Conservation (phyloP, 2,113 vertebrate genomes). For the Urocitellus parryii region DNA sequence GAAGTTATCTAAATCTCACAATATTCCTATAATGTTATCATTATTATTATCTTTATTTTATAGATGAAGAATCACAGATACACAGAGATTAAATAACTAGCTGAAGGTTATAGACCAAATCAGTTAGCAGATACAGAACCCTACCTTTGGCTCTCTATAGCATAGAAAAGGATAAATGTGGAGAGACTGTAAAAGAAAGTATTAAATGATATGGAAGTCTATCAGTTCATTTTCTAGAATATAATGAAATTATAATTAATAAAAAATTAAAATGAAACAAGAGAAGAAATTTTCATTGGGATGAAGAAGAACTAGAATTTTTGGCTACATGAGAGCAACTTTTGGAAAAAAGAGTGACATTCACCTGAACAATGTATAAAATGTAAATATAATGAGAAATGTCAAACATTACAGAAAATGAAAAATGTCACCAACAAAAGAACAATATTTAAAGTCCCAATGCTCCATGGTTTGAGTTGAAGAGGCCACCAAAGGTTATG, state of each 20-base stretch:
- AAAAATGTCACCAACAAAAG: neutral
- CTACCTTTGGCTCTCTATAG: neutral
- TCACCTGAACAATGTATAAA: neutral
- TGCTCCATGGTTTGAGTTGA: neutral
- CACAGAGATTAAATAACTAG: neutral
- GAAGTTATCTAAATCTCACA: neutral
- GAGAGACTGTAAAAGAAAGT: neutral
- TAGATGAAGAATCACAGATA: slow-evolving; percentile 2
- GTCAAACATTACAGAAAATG: neutral
- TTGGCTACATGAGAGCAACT: neutral
- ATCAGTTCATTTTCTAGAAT: neutral
- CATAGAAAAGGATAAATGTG: neutral
- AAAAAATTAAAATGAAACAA: neutral
- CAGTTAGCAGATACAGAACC: neutral
- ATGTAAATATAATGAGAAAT: slow-evolving; percentile 19
- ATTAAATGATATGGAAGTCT: neutral
- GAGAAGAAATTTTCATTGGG: neutral
- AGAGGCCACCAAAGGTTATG: neutral
- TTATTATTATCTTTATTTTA: neutral
- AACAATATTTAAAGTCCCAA: neutral
- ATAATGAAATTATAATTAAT: neutral
- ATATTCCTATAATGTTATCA: neutral
- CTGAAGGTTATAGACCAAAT: neutral
- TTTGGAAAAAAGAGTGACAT: neutral
- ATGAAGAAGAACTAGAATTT: neutral